These are phyloP conservation scores for Dioctria linearis DNA, from an alignment of 2,888 invertebrate genomes.

Conservation along the genomic window DNA sequence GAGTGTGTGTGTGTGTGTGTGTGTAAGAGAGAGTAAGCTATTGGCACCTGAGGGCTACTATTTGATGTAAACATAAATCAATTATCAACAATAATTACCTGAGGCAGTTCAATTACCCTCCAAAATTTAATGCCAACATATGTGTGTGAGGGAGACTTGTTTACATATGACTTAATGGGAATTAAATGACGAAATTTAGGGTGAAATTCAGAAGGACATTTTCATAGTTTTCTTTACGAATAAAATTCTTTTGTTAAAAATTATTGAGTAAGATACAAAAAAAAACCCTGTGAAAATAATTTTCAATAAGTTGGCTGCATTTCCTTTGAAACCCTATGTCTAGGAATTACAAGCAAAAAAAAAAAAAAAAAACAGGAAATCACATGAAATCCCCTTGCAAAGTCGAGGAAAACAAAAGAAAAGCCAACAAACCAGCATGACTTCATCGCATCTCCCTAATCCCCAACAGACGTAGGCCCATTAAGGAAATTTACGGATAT, in stretches of 20 bases:
- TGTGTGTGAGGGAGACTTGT: constrained; percentile 36
- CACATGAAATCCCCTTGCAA: neutral
- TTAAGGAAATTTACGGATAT: constrained; percentile 56
- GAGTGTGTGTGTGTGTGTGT: neutral
- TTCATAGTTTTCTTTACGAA: no score
- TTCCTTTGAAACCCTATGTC: no score
- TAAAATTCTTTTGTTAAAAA: no score
- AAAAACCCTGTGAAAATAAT: no score
- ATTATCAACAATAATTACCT: constrained; percentile 63
- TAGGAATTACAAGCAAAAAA: no score
- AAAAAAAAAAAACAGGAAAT: neutral
- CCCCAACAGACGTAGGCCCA: constrained; percentile 40
- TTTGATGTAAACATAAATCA: constrained; percentile 63
- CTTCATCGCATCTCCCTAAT: constrained; percentile 32
- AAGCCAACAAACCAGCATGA: constrained; percentile 43
- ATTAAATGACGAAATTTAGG: constrained; percentile 33
- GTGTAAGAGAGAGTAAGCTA: neutral
- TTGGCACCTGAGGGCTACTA: constrained; percentile 58
- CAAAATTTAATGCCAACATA: constrained; percentile 50
- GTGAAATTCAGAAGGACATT: neutral
- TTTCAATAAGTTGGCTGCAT: no score
- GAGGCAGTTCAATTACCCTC: constrained; percentile 61
- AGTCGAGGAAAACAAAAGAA: constrained; percentile 16
- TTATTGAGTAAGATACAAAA: no score
- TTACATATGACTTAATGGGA: constrained; percentile 38